Evolutionary conservation across 2,888 invertebrate species (phyloP), one percentile per base, ranked within the genome.

Genomic region (Ellobium chinense): DNA sequence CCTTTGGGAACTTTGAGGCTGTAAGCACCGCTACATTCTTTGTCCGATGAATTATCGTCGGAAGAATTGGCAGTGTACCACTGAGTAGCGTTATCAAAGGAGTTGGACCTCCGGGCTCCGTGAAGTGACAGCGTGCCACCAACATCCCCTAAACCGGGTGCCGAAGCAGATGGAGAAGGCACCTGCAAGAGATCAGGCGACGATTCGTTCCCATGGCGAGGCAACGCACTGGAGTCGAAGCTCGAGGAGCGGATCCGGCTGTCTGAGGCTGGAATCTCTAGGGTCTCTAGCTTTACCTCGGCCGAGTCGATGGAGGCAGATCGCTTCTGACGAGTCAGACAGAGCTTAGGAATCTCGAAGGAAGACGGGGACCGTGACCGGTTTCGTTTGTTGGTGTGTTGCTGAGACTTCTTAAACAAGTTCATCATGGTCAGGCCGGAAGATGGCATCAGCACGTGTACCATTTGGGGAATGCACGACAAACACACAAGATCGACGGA

Each of bases 311-410:
- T 81, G 21, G 86, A 85, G 1, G 85, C 80, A 3, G 85, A 84
- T 34, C 83, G 74, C 73, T 87, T 87, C 77, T 89, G 89, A 18
- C 87, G 82, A 7, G 89, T 88, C 58, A 91, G 74, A 82, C 89
- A 89, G 34, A 90, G 84, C 77, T 87, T 89, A 3, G 91, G 90
- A 77, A 91, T 87, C 81, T 89, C 89, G 81, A 89, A 87, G 2
- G 90, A 89, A 3, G 89, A 88, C 14, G 90, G 89, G 12, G 68
- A 29, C 9, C 39, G 36, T 0, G 36, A 7, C 7, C 85, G 82
- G 27, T 87, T 87, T 12, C 88, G 81, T 0, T 27, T 69, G 39
- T 12, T 65, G 18, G 36, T 18, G 5, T 68, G 56, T 31, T 58
- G 37, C 18, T 56, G 84, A 9, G 87, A 85, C 75, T 87, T 88